These are phyloP conservation scores for Vipera latastei DNA, from an alignment of 2,797 vertebrate species.

Conservation along the genomic window DNA sequence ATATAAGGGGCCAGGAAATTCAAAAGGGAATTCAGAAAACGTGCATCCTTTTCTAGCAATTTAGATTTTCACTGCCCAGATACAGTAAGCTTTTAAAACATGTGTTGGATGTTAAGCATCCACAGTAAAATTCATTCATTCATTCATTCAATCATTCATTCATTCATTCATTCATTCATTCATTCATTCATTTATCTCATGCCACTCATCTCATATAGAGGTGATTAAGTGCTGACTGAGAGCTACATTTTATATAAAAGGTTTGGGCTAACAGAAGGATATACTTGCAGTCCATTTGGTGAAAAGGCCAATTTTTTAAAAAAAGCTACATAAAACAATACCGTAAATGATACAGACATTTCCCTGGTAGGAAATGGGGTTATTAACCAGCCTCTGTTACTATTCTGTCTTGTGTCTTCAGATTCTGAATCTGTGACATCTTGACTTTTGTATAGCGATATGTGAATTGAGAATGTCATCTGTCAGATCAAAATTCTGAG, in stretches of 20 bases:
- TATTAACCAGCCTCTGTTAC: neutral
- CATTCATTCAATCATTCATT: rapidly evolving
- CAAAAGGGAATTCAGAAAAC: neutral
- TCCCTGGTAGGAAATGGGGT: neutral
- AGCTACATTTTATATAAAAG: neutral
- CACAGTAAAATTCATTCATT: neutral
- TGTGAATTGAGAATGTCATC: no score
- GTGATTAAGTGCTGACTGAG: neutral
- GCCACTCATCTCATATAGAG: neutral
- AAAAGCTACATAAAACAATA: neutral
- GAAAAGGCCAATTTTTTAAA: neutral
- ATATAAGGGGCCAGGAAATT: neutral
- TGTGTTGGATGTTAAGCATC: neutral
- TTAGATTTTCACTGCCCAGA: neutral
- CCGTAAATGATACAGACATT: neutral
- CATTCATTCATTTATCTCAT: neutral
- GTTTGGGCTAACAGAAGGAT: neutral
- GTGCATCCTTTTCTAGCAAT: neutral
- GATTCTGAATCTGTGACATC: neutral
- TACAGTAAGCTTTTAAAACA: neutral
- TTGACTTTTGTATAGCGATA: neutral
- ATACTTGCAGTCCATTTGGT: neutral
- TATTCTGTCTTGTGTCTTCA: neutral
- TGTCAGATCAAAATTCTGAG: neutral
- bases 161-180: rapidly evolving